Evolutionary conservation across 2,113 vertebrate species (phyloP).

Genomic region (Brachypodius melanocephalos): DNA sequence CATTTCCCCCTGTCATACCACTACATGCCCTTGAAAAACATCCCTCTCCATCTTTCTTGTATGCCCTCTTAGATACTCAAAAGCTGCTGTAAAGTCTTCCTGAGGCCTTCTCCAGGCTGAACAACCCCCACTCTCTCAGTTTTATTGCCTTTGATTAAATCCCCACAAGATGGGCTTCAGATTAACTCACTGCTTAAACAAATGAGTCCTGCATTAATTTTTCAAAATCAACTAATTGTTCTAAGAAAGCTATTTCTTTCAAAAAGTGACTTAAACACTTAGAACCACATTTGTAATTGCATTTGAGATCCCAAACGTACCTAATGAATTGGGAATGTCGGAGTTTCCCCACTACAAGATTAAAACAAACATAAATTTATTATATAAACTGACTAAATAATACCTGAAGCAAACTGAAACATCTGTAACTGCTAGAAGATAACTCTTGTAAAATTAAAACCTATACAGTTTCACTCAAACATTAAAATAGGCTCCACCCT

Average conservation of each 20-base stretch:
- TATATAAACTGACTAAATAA: not conserved
- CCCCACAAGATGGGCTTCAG: not conserved
- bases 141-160: not conserved
- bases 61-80: not conserved
- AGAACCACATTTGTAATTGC: not conserved
- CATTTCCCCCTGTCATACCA: not conserved
- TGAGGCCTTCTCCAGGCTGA: not conserved
- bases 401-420: not conserved
- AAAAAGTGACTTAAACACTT: not conserved
- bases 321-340: not conserved
- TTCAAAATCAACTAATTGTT: not conserved
- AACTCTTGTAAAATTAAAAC: not conserved
- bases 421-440: not conserved
- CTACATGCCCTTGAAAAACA: not conserved
- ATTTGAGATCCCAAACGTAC: not conserved
- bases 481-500: not conserved
- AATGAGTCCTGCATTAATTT: not conserved
- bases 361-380: not conserved
- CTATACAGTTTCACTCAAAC: not conserved
- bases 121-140: not conserved
- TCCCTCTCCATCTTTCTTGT: not conserved
- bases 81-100: not conserved
- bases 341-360: not conserved
- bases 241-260: not conserved
- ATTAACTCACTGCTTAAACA: not conserved